Conservation (phyloP, 1,140 invertebrate genomes). For the Scaptomyza hsui region DNA sequence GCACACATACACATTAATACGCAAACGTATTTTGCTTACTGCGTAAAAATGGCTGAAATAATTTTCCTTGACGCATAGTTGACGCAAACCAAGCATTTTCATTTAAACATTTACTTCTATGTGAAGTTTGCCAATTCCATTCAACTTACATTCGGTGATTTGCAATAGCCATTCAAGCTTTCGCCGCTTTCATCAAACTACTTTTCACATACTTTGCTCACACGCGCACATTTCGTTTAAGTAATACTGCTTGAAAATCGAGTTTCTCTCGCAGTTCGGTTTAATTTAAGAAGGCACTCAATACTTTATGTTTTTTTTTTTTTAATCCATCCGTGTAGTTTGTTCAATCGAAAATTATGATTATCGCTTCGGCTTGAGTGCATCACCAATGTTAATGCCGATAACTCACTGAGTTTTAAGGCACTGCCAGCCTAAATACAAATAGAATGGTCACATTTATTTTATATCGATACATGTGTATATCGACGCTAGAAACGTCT, state of each 20-base stretch:
- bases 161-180: constrained; percentile 33
- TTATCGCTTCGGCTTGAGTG: constrained; percentile 22
- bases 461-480: constrained; percentile 14
- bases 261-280: constrained; percentile 28
- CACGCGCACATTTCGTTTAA: constrained; percentile 25
- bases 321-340: constrained; percentile 25
- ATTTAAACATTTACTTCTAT: constrained; percentile 22
- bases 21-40: constrained; percentile 53
- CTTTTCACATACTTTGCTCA: constrained; percentile 34
- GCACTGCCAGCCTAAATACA: not conserved
- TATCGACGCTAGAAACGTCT: constrained; percentile 48
- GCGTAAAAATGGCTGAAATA: constrained; percentile 58
- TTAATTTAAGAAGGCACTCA: constrained; percentile 36
- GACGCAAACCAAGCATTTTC: constrained; percentile 17
- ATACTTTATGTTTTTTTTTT: constrained; percentile 34
- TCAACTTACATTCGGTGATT: constrained; percentile 21
- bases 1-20: constrained; percentile 26
- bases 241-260: constrained; percentile 27
- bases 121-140: not conserved
- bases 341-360: constrained; percentile 33
- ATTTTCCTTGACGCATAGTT: constrained; percentile 29
- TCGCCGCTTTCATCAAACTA: constrained; percentile 21
- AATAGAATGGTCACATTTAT: not conserved
- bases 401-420: not conserved
- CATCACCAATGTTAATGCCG: constrained; percentile 18